These are phyloP conservation scores for Lutjanus argentimaculatus DNA, from an alignment of 2,797 vertebrate genomes.

Conservation along the genomic window DNA sequence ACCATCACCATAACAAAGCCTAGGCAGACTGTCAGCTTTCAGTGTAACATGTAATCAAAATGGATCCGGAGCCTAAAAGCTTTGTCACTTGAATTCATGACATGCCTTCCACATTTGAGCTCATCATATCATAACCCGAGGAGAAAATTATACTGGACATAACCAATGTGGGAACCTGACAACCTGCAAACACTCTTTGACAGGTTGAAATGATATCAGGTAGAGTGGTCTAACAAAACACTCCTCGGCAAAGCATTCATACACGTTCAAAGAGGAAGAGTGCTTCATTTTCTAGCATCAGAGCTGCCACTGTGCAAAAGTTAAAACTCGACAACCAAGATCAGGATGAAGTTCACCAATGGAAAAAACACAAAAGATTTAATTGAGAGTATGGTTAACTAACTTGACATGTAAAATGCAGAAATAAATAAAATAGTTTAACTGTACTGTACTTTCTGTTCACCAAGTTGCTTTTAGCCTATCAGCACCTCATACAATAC, in stretches of 20 bases:
- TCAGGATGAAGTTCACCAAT: neutral
- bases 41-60: conserved; percentile 30
- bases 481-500: neutral
- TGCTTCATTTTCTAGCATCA: neutral
- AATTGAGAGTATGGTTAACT: neutral
- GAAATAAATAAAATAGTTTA: no score
- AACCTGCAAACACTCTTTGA: conserved; percentile 17
- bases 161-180: conserved; percentile 26
- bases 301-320: neutral
- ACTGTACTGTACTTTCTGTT: neutral
- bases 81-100: conserved; percentile 20
- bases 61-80: conserved; percentile 35
- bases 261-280: neutral
- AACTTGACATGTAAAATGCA: neutral
- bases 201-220: conserved; percentile 26
- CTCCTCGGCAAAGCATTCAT: neutral
- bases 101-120: conserved; percentile 34
- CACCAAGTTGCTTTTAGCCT: no score
- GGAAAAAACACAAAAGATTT: neutral
- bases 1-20: conserved; percentile 42
- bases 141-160: conserved; percentile 32
- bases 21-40: conserved; percentile 17
- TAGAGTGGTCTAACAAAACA: conserved; percentile 6
- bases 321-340: neutral
- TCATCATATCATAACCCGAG: conserved; percentile 21